A percentile compares a stretch with the other conserved stretches of the same genome.
Evolutionary conservation across 2,797 vertebrate genomes (phyloP).

Genomic region (Eulemur mongoz): DNA sequence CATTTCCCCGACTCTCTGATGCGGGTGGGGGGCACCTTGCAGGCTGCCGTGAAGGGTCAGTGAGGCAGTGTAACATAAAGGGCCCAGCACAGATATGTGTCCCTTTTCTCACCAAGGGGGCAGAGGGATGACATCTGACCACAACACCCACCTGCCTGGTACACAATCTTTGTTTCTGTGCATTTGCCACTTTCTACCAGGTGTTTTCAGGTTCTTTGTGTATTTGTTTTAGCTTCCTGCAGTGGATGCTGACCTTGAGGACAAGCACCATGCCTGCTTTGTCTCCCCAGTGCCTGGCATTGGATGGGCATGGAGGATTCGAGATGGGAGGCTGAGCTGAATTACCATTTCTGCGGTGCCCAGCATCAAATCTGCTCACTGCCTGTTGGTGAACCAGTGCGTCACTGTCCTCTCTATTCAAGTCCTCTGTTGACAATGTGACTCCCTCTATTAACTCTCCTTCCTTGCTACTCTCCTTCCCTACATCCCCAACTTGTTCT

Average conservation of each 20-base stretch:
- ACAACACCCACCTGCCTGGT: not conserved
- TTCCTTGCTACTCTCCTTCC: not conserved
- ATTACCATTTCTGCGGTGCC: not conserved
- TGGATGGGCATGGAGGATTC: not conserved
- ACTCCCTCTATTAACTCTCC: not conserved
- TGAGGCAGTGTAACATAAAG: not conserved
- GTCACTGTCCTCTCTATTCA: conserved; percentile 14
- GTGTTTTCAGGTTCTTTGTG: not conserved
- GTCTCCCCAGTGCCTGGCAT: not conserved
- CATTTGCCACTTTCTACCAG: not conserved
- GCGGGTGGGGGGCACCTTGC: not conserved
- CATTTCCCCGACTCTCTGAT: not conserved
- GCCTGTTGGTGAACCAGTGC: not conserved
- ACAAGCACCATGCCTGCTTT: not conserved
- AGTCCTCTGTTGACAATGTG: not conserved
- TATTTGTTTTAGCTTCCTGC: conserved; percentile 4
- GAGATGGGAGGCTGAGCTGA: not conserved
- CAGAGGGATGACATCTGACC: not conserved
- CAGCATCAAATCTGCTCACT: not conserved
- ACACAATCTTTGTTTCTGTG: not conserved
- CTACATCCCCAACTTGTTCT: not conserved
- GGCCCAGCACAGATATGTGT: not conserved
- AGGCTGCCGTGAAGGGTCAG: not conserved
- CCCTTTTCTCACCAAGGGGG: not conserved
- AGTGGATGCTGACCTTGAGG: not conserved